These are phyloP conservation scores for Bombus breviceps DNA, from an alignment of 1,140 invertebrate genomes.

Conservation along the genomic window DNA sequence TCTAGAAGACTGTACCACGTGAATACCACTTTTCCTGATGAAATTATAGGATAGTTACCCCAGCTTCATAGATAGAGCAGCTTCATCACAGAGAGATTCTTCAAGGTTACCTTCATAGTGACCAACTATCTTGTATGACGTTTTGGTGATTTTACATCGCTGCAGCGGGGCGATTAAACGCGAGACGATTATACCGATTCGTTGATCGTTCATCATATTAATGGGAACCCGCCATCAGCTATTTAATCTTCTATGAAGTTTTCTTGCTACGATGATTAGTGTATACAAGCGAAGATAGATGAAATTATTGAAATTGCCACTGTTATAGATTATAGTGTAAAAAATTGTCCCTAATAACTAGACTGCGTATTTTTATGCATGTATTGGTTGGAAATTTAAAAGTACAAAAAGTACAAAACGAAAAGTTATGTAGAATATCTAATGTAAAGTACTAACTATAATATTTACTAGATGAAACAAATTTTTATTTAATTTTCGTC, in stretches of 20 bases:
- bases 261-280: background rate
- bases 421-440: too few species aligned
- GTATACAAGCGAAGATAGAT: background rate
- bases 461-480: too few species aligned
- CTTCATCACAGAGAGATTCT: background rate
- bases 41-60: background rate
- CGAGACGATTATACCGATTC: background rate
- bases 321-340: too few species aligned
- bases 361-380: too few species aligned
- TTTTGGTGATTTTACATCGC: background rate
- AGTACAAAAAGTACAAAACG: too few species aligned
- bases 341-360: too few species aligned
- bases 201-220: background rate
- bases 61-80: too few species aligned
- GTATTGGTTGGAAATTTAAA: too few species aligned
- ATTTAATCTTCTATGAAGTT: background rate
- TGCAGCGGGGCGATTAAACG: background rate
- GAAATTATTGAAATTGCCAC: background rate
- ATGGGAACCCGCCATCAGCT: background rate
- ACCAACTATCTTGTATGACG: conserved; percentile 6
- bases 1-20: too few species aligned
- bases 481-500: too few species aligned
- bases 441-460: too few species aligned
- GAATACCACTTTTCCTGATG: background rate
- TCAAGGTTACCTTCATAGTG: background rate